Evolutionary conservation across 2,888 invertebrate species (phyloP), one percentile per base, ranked within the genome.

Genomic region (Thelaira solivaga): DNA sequence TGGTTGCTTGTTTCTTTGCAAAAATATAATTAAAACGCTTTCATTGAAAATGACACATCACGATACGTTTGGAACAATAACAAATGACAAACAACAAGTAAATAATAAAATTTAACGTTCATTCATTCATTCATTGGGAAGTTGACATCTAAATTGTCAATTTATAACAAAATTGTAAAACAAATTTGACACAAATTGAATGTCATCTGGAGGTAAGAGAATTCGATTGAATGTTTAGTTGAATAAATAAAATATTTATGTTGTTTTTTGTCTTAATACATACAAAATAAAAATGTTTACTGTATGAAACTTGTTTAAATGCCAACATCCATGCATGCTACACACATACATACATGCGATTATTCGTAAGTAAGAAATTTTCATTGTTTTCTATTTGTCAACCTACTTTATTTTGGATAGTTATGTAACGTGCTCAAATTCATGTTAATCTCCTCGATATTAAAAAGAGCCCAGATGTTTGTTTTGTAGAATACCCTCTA

Each of bases 81-180:
- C 26, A 51, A 43, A 45, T 59, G 29, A n/a, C 4, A 31, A 39
- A 31, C 16, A 64, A 59, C 16, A 73, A 43, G 31, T 10, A 31
- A 31, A 31, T 31, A 31, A 26, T 22, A n/a, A 47, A 78, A 64
- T 41, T 20, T 72, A 75, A 75, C 51, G 62, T n/a, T n/a, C n/a
- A 75, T 74, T 75, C 45, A 73, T 26, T n/a, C n/a, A 36, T 67
- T 49, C 51, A 74, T 78, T 80, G 68, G 67, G 45, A 64, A 53
- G 68, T 64, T 76, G 78, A 71, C 79, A 73, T 73, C 67, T 77
- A 64, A 77, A 78, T 72, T 80, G 78, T 78, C 77, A 78, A 55
- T 74, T 34, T 57, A 75, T 18, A 61, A 24, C 10, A 49, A 31
- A 57, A 57, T 55, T 57, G 36, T 24, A 39, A 36, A 59, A 51